Conservation (phyloP, 1,140 invertebrate genomes). For the Periplaneta americana region DNA sequence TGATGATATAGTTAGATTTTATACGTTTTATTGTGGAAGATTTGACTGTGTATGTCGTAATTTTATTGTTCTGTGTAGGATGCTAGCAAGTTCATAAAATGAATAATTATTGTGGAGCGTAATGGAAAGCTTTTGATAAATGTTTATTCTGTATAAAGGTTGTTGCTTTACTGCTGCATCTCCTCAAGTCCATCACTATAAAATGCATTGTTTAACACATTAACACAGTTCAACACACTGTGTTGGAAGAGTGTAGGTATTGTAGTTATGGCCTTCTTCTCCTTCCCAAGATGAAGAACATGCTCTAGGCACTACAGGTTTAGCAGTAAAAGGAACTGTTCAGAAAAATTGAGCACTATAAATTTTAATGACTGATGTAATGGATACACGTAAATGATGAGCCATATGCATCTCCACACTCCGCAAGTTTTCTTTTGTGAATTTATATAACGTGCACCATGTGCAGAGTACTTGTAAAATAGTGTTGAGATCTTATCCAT, state of each 20-base stretch:
- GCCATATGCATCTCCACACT: not conserved
- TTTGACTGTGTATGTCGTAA: not conserved
- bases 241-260: not conserved
- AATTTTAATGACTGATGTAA: not conserved
- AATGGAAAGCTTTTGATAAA: not conserved
- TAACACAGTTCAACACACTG: not conserved
- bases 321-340: not conserved
- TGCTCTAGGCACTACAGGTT: not conserved
- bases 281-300: too few species aligned
- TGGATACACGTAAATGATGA: not conserved
- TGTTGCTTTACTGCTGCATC: not conserved
- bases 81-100: not conserved
- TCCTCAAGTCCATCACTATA: not conserved
- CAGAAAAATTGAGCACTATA: too few species aligned
- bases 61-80: not conserved
- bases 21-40: not conserved
- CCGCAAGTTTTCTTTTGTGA: too few species aligned
- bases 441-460: too few species aligned
- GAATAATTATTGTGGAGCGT: not conserved
- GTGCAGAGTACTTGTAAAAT: too few species aligned
- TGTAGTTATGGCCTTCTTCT: not conserved
- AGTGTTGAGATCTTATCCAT: not conserved
- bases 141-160: not conserved
- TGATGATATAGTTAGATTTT: not conserved
- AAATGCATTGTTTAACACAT: not conserved